Conservation (phyloP, 2,797 vertebrate species). For the Sebastes vulpes region DNA sequence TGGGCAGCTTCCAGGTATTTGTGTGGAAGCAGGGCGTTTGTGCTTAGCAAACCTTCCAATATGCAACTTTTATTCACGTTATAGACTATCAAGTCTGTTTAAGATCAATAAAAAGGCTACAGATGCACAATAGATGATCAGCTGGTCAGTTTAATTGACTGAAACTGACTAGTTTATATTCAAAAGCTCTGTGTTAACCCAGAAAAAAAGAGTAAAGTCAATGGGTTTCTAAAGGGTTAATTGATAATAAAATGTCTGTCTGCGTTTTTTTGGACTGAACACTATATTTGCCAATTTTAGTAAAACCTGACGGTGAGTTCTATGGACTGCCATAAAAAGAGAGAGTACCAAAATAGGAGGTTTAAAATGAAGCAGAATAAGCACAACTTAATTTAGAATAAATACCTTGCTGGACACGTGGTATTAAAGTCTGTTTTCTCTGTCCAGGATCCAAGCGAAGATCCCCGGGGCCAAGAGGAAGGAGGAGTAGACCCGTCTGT, state of each 20-base stretch:
- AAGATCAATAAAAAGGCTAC: not conserved
- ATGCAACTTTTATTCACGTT: not conserved
- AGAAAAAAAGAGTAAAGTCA: not conserved
- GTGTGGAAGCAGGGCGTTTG: not conserved
- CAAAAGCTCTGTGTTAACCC: not conserved
- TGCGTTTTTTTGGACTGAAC: not conserved
- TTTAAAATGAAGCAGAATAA: not conserved
- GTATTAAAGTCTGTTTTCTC: constrained; percentile 24
- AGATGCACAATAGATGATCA: not conserved
- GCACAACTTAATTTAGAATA: not conserved
- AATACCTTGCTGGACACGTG: constrained; percentile 1
- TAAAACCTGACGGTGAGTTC: not conserved
- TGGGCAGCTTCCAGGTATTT: not conserved
- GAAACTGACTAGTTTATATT: not conserved
- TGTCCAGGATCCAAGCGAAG: constrained; percentile 96
- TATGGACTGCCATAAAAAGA: constrained; percentile 27
- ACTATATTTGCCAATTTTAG: constrained; percentile 23
- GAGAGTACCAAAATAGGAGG: not conserved
- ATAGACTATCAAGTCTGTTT: not conserved
- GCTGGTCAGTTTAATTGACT: not conserved
- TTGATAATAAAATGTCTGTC: not conserved
- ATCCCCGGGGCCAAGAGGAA: constrained; percentile 98
- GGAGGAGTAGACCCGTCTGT: constrained; percentile 87
- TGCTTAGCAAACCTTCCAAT: not conserved
- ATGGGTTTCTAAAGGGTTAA: not conserved